Percentiles rank a stretch among this genome's conserved stretches.
These are phyloP conservation scores for Chloroceryle aenea DNA, from an alignment of 2,113 vertebrate species.

Conservation along the genomic window DNA sequence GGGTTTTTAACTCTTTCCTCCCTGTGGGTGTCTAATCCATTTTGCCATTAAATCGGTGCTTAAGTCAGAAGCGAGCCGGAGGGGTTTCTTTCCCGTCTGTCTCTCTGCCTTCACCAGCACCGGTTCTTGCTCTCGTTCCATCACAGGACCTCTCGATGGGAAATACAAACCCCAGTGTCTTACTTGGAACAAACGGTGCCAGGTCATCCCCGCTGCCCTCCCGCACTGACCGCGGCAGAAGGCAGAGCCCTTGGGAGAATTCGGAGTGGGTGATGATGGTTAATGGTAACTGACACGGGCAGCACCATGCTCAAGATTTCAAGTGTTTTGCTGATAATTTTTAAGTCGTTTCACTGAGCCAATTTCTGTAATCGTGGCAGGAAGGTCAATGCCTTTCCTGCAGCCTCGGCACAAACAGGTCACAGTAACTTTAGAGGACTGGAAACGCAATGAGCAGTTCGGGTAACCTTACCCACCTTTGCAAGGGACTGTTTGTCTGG, in stretches of 20 bases:
- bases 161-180: not conserved
- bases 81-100: not conserved
- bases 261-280: not conserved
- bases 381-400: not conserved
- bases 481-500: not conserved
- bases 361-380: not conserved
- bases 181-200: accelerated
- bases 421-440: not conserved
- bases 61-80: not conserved
- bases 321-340: not conserved
- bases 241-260: not conserved
- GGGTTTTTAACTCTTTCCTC: not conserved
- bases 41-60: not conserved
- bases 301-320: not conserved
- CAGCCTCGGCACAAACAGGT: not conserved
- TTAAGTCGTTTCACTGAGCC: not conserved
- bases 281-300: not conserved
- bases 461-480: not conserved
- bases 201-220: not conserved
- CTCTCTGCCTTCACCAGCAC: not conserved
- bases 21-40: not conserved
- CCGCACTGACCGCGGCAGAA: not conserved
- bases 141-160: accelerated
- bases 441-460: not conserved
- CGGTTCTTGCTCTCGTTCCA: accelerated